Conservation (phyloP, 2,888 invertebrate species). For the Litoditis marina region DNA sequence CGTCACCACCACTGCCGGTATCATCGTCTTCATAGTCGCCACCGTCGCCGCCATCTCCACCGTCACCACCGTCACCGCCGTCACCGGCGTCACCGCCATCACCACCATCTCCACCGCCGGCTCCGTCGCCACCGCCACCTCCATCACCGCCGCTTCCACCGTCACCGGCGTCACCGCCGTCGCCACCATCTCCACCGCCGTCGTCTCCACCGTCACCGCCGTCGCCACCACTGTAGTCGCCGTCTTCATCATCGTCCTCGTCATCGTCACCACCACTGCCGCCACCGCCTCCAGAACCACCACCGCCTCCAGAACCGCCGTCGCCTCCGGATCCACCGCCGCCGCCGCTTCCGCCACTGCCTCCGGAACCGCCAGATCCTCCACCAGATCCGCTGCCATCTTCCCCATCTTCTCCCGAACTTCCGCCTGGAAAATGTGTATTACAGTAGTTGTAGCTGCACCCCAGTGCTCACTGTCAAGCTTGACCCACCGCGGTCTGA, state of each 20-base stretch:
- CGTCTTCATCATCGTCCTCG: constrained; percentile 1
- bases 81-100: neutral
- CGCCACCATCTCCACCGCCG: neutral
- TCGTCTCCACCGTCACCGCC: constrained; percentile 9
- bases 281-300: constrained; percentile 5
- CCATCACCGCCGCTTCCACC: constrained; percentile 3
- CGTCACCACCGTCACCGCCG: constrained; percentile 7
- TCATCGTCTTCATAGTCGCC: constrained; percentile 8
- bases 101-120: neutral
- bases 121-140: constrained; percentile 8
- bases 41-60: constrained; percentile 1
- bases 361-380: no score
- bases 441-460: no score
- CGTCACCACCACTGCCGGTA: constrained; percentile 1
- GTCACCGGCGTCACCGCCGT: neutral
- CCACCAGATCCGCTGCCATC: no score
- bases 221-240: constrained; percentile 2
- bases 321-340: neutral
- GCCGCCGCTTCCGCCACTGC: neutral
- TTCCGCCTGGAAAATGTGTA: no score
- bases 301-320: constrained; percentile 5
- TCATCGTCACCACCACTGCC: neutral
- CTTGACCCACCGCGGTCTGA: no score
- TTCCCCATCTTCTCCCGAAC: no score
- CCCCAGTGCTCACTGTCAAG: no score